Evolutionary conservation across 2,888 invertebrate genomes (phyloP), one percentile per base, ranked within the genome.

Genomic region (Pseudococcus viburni): DNA sequence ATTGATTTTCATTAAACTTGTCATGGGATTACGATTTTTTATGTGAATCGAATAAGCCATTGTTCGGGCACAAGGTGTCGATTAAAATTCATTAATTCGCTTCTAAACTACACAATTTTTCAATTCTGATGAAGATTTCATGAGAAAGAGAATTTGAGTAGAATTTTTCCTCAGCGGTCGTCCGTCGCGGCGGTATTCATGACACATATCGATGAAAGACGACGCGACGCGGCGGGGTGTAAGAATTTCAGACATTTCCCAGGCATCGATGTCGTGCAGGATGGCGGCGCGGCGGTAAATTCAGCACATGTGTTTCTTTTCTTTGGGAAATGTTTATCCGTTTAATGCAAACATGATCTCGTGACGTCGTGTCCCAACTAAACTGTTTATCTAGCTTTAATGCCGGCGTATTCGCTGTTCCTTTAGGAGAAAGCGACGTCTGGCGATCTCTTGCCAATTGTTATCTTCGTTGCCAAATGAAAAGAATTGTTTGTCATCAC

Each of bases 281-380:
- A 46, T 73, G 33, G 33, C 42, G 80, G 80, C 19, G 59, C 59
- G 64, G 19, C n/a, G 42, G 80, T 46, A 83, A 83, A 46, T 83
- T 83, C 80, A 46, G 39, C 80, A 46, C 80, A 46, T 83, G 33
- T 83, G 73, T 83, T 83, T 83, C 77, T 77, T 42, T 77, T 77
- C 80, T 83, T 83, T 83, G 80, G 80, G 80, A 83, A 83, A 83
- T 83, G 80, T 83, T 83, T 83, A 83, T 83, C 80, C 80, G 80
- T 83, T 83, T 83, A 83, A 83, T 83, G 46, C 80, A 83, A 83
- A 83, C 80, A 83, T 83, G 80, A 83, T 83, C 80, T 83, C 80
- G 80, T 83, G 80, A 83, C 80, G 80, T 83, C 80, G 80, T 83
- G 80, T 83, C 80, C 80, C 80, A 83, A 19, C 80, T 42, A 46